Evolutionary conservation across 2,797 vertebrate genomes (phyloP), one percentile per base, ranked within the genome.

Genomic region (Cyclopterus lumpus): DNA sequence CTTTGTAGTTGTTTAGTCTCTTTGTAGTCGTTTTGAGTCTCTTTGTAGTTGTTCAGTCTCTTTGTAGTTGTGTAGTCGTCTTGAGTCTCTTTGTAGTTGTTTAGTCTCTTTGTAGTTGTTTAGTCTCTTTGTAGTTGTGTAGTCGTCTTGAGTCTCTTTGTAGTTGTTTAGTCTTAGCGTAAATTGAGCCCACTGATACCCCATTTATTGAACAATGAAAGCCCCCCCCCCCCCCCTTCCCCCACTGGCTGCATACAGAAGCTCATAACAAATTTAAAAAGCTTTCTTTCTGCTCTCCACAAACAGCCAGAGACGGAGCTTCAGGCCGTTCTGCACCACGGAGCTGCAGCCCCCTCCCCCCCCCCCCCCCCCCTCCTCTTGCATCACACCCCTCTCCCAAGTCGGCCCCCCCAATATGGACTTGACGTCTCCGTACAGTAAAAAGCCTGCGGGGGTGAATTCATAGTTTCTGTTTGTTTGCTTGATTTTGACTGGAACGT

Each of bases 261-360:
- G 59, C 81, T 91, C 85, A 88, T 87, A 67, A 86, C 78, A 68
- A 82, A 91, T 88, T 88, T 78, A 86, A 86, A 78, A 54, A 32
- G 6, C 6, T 76, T 61, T 66, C 77, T 77, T 11, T 51, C 81
- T 80, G 75, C 24, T 76, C 5, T 42, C 46, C 55, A 58, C 71
- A 49, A 24, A 14, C 78, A 79, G 79, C 77, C 81, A 79, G n/a
- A 34, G 75, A 82, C 76, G 55, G 62, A 80, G 85, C 86, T 89
- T 74, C 78, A 78, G 87, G 91, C 86, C 72, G 85, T 89, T 80
- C 79, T 82, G 71, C 78, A 71, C 28, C 74, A 46, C 67, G 57
- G 11, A 70, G 68, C 79, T 77, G 58, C 62, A 22, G 63, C 74
- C 15, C 36, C 44, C 4, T 3, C 42, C 18, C 14, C 5, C 46